These are phyloP conservation scores for Chromobotia macracanthus DNA, from an alignment of 2,797 vertebrate genomes.

Conservation along the genomic window DNA sequence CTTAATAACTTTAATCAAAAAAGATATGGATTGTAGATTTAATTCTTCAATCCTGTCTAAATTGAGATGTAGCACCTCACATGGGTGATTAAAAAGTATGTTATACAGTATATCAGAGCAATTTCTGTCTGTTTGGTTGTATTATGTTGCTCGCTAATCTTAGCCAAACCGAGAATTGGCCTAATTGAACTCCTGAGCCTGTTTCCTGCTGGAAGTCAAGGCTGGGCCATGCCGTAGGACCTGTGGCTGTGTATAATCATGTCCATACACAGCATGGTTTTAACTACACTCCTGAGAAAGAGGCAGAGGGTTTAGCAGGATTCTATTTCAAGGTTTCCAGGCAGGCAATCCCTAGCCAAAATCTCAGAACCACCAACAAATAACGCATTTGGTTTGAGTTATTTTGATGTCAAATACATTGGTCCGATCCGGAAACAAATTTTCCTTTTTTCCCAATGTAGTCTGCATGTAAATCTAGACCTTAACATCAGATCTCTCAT, in stretches of 20 bases:
- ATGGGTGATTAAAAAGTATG: not conserved
- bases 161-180: slow-evolving; percentile 66
- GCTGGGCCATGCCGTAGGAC: slow-evolving; percentile 70
- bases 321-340: slow-evolving; percentile 77
- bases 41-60: no score
- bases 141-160: slow-evolving; percentile 63
- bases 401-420: slow-evolving; percentile 63
- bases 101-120: slow-evolving; percentile 6
- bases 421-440: slow-evolving; percentile 58
- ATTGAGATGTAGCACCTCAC: not conserved
- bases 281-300: slow-evolving; percentile 72
- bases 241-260: slow-evolving; percentile 70
- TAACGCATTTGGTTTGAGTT: slow-evolving; percentile 73
- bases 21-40: no score
- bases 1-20: no score
- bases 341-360: slow-evolving; percentile 58
- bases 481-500: slow-evolving; percentile 48
- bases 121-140: slow-evolving; percentile 20
- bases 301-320: slow-evolving; percentile 71
- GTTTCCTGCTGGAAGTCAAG: slow-evolving; percentile 75
- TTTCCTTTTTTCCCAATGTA: slow-evolving; percentile 53
- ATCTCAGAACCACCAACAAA: slow-evolving; percentile 63
- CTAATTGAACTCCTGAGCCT: slow-evolving; percentile 68
- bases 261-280: slow-evolving; percentile 72
- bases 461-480: slow-evolving; percentile 53